These are phyloP conservation scores for Oligia strigilis DNA, from an alignment of 2,888 invertebrate genomes.

Conservation along the genomic window DNA sequence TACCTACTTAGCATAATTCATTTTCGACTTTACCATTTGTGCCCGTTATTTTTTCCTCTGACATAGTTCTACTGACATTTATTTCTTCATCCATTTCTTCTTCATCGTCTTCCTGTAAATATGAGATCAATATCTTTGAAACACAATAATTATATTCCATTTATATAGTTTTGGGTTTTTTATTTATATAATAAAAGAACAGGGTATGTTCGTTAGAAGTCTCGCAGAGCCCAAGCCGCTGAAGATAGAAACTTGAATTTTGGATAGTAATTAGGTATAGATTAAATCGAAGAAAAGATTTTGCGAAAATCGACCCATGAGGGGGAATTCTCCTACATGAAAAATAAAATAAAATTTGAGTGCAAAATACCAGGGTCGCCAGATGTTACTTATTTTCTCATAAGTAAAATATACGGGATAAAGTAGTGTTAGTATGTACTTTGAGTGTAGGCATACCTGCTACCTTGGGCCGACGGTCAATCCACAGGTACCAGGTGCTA, in stretches of 20 bases:
- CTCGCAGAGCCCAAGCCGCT: neutral
- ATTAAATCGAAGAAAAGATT: neutral
- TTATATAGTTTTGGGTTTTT: neutral
- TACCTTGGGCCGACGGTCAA: too few relatives aligned
- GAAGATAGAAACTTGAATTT: neutral
- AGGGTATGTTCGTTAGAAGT: neutral
- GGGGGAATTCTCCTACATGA: neutral
- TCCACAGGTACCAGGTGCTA: too few relatives aligned
- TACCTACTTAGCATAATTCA: neutral
- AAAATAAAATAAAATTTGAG: neutral
- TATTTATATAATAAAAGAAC: neutral
- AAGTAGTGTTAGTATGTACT: too few relatives aligned
- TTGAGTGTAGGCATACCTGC: too few relatives aligned
- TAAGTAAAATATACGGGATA: too few relatives aligned
- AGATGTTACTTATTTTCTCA: too few relatives aligned
- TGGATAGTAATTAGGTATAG: neutral
- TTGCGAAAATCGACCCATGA: neutral
- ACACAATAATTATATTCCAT: neutral
- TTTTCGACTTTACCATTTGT: slow-evolving; percentile 74
- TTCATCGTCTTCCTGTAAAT: slow-evolving; percentile 82
- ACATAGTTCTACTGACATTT: slow-evolving; percentile 72
- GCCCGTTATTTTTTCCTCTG: slow-evolving; percentile 76
- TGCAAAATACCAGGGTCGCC: too few relatives aligned
- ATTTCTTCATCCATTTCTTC: slow-evolving; percentile 82
- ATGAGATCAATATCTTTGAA: slow-evolving; percentile 10